Base-by-base conservation (phyloP, 2,113 vertebrate genomes). In the Megatriorchis doriae region DNA sequence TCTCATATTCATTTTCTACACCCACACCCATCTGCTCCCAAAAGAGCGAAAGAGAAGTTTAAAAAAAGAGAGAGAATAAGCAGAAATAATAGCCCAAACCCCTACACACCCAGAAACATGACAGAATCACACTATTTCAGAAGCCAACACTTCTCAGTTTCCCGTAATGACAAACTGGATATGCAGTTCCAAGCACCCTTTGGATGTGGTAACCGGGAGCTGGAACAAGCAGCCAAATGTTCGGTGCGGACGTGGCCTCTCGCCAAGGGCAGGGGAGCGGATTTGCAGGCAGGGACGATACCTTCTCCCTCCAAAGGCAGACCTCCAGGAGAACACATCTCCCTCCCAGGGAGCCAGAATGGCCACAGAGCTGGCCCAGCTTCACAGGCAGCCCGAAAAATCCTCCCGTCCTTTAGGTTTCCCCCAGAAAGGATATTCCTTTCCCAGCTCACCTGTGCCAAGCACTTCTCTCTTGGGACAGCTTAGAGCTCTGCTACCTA, bases 381-480 rank as follows among this genome's bases (percentile, higher is more conserved):
- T 92, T 95, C 91, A 86, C 18, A 67, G 68, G 16, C 73, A 87
- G 84, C 62, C 61, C 6, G 0, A 56, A 67, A 92, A 74, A 36
- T 36, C 66, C 16, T 94, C 43, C 31, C 1, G 0, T 68, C 47
- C 50, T 81, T 86, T 48, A 59, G 29, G 17, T 55, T 88, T 73
- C 17, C 50, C 62, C 48, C 40, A 2, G 4, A 91, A 73, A 85
- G 40, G 47, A 61, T 48, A 18, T 82, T 88, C 38, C 16, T 88
- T 96, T 90, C 72, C 43, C 62, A 88, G 16, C 55, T 74, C 88
- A 88, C 91, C 77, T 96, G 40, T 56, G 83, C 86, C 94, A 91
- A 86, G 56, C 1, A 2, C 47, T 84, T 70, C 43, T 20, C 34
- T 73, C 71, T 75, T 1, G 0, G 40, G 66, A 40, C 53, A 65